These are phyloP conservation scores for Caenorhabditis briggsae DNA, from an alignment of 1,140 invertebrate genomes.

Conservation along the genomic window DNA sequence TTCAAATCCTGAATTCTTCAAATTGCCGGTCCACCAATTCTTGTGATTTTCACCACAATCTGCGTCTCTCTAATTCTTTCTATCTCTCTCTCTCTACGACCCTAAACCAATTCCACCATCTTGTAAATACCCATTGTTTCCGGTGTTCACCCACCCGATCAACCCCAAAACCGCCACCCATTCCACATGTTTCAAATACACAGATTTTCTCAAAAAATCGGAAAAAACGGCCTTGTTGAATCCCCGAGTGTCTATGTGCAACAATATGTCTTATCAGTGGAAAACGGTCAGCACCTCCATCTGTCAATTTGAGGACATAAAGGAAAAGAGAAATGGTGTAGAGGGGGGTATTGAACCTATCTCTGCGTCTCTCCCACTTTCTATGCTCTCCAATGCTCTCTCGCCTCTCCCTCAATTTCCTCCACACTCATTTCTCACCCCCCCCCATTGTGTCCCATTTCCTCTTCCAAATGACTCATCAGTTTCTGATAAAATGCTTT, in stretches of 20 bases:
- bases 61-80: neutral
- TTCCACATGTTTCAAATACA: no score
- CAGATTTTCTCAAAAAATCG: no score
- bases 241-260: no score
- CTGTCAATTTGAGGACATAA: conserved; percentile 25
- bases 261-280: neutral
- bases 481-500: no score
- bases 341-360: neutral
- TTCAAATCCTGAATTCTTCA: no score
- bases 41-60: no score
- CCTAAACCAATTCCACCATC: no score
- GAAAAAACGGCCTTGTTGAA: neutral
- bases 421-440: neutral
- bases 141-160: no score
- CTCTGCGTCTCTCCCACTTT: neutral
- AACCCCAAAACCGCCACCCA: no score
- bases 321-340: neutral
- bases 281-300: conserved; percentile 5
- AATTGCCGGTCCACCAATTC: no score
- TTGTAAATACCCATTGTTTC: no score
- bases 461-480: neutral
- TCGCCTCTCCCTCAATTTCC: neutral
- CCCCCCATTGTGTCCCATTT: neutral
- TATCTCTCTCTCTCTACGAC: neutral
- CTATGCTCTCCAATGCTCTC: neutral